Base-by-base conservation (phyloP, 2,113 vertebrate genomes). In the Calonectris borealis region DNA sequence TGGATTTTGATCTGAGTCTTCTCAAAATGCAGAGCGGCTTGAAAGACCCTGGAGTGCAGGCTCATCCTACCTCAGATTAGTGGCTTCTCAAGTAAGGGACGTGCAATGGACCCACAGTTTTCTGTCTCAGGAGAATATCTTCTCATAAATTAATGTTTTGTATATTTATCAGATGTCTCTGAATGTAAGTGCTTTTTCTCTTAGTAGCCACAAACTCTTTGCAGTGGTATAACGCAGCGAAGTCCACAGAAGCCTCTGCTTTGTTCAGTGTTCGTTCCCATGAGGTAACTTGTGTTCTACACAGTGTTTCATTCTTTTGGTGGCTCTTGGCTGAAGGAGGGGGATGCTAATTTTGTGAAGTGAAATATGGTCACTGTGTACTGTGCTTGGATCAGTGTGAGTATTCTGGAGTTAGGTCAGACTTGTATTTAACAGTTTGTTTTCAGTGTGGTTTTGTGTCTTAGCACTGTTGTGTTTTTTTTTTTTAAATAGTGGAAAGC, bases 221-320 rank as follows among this genome's bases (percentile, higher is more conserved):
- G 42, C 32, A 73, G 38, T 86, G n/a, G 21, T 48, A 5, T 42
- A 70, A 83, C 6, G 5, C 66, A 65, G 34, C 48, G 34, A 73
- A 83, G 49, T 64, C 54, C 44, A 60, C 21, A 57, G 40, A 77
- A 89, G 46, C 6, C 2, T 79, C 62, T 70, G 61, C 87, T 95
- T 95, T 95, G 91, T 95, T 75, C 61, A 15, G 55, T 44, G 68
- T 75, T 58, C 44, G 44, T 93, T 94, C 93, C 93, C 93, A 94
- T 94, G 93, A 94, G 88, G 80, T 94, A 94, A 96, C 93, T 96
- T 62, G 76, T 70, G 3, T 91, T 88, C 51, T 34, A 12, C 83
- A 92, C 85, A 94, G 62, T 46, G 70, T 34, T n/a, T 69, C 78
- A 90, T 94, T 94, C 92, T 96, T 93, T 44, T 36, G 51, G 57